phyloP scores from a whole-genome alignment of 1,140 invertebrate species.

The Episyrphus balteatus region DNA sequence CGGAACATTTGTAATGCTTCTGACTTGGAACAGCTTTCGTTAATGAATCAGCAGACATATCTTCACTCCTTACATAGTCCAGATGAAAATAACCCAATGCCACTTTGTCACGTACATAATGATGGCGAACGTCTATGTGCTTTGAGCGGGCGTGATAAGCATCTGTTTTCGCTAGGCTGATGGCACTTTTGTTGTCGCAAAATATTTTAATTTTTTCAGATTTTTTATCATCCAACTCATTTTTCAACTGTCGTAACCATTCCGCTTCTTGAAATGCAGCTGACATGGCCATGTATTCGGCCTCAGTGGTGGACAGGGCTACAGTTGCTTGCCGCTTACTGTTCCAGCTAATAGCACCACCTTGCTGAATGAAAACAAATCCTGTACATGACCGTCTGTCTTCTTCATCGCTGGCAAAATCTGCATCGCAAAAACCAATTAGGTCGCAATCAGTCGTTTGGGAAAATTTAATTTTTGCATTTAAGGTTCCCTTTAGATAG shows the following conservation, averaged over 20 bases:
- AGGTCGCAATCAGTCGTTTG: conserved; percentile 8
- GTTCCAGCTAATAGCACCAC: conserved; percentile 23
- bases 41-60: no score
- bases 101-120: conserved; percentile 7
- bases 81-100: not conserved
- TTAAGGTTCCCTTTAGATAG: conserved; percentile 28
- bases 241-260: conserved; percentile 18
- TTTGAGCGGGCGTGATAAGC: conserved; percentile 12
- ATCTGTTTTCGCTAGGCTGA: conserved; percentile 22
- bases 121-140: conserved; percentile 7
- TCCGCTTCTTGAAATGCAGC: conserved; percentile 31
- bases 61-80: no score
- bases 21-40: no score
- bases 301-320: conserved; percentile 29
- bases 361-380: conserved; percentile 21
- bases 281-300: conserved; percentile 33
- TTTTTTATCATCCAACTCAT: no score
- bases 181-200: conserved; percentile 12
- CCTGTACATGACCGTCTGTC: conserved; percentile 23
- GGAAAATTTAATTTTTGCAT: conserved; percentile 18
- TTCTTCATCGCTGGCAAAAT: conserved; percentile 26
- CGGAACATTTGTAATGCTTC: not conserved
- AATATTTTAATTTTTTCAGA: not conserved
- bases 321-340: conserved; percentile 25
- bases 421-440: conserved; percentile 32